Evolutionary conservation across 2,888 invertebrate genomes (phyloP).

Genomic region (Ecliptopera silaceata): DNA sequence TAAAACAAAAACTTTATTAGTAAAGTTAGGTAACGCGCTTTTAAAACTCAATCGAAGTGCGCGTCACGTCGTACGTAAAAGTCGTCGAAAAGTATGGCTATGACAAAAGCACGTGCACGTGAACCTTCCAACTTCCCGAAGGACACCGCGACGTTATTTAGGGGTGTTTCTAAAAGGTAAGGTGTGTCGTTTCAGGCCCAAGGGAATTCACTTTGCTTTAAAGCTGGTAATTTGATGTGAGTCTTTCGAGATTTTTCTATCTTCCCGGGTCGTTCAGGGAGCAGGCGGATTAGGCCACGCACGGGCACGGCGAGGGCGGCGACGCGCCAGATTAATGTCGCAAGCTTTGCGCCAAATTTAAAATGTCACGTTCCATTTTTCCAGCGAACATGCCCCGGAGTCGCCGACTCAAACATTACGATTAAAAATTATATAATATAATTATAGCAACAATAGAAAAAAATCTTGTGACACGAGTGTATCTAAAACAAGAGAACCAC

Average conservation of each 20-base stretch:
- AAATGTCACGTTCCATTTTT: slow-evolving; percentile 80
- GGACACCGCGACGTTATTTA: slow-evolving; percentile 75
- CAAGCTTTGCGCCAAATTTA: slow-evolving; percentile 78
- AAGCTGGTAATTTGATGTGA: slow-evolving; percentile 82
- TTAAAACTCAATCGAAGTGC: slow-evolving; percentile 74
- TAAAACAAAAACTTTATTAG: slow-evolving; percentile 66
- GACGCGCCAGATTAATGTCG: slow-evolving; percentile 79
- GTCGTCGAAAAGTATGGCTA: slow-evolving; percentile 75
- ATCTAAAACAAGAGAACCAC: too few species aligned
- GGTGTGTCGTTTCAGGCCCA: slow-evolving; percentile 72
- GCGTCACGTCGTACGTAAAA: slow-evolving; percentile 77
- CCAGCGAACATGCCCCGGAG: slow-evolving; percentile 70
- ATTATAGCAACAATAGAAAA: slow-evolving; percentile 52
- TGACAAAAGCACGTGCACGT: slow-evolving; percentile 79
- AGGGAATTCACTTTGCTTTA: slow-evolving; percentile 78
- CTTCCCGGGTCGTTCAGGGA: slow-evolving; percentile 74
- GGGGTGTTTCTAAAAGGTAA: slow-evolving; percentile 77
- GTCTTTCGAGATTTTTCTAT: slow-evolving; percentile 80
- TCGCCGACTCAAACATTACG: slow-evolving; percentile 54
- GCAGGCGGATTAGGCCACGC: slow-evolving; percentile 77
- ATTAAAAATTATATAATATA: slow-evolving; percentile 46
- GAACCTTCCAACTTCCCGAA: slow-evolving; percentile 77
- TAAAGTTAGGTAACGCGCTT: slow-evolving; percentile 64
- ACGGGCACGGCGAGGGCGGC: slow-evolving; percentile 71
- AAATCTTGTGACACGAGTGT: too few species aligned